These are phyloP conservation scores for Epistrophella euchroma DNA, from an alignment of 2,888 invertebrate genomes.

Conservation along the genomic window DNA sequence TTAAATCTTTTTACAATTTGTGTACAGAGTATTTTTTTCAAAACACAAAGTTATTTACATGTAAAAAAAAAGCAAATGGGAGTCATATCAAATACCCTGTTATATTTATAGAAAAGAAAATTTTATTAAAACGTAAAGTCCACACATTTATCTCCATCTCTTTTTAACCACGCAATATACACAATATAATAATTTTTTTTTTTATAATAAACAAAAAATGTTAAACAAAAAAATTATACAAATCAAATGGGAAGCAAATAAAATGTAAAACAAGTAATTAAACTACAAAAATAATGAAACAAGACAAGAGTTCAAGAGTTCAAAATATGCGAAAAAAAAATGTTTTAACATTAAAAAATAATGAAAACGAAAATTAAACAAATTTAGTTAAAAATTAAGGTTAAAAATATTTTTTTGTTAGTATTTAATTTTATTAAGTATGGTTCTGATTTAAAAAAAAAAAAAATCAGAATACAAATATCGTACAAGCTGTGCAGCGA, in stretches of 20 bases:
- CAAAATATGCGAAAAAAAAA: slow-evolving; percentile 54
- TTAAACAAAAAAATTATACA: slow-evolving; percentile 25
- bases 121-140: slow-evolving; percentile 16
- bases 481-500: slow-evolving; percentile 66
- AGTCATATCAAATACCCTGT: slow-evolving; percentile 59
- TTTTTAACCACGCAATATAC: slow-evolving; percentile 39
- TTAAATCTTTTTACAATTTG: slow-evolving; percentile 25
- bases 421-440: slow-evolving; percentile 50
- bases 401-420: slow-evolving; percentile 46
- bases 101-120: slow-evolving; percentile 30
- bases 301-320: slow-evolving; percentile 73
- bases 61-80: slow-evolving; percentile 21
- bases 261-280: slow-evolving; percentile 44
- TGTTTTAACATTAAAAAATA: slow-evolving; percentile 43
- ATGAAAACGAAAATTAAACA: slow-evolving; percentile 22
- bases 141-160: slow-evolving; percentile 59
- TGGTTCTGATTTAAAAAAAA: slow-evolving; percentile 55
- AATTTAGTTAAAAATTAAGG: slow-evolving; percentile 56
- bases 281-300: slow-evolving; percentile 45
- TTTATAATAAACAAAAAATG: background rate
- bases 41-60: slow-evolving; percentile 33
- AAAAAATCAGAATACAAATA: slow-evolving; percentile 51
- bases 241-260: slow-evolving; percentile 71
- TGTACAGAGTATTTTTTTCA: slow-evolving; percentile 17
- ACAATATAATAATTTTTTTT: slow-evolving; percentile 21